phyloP scores from a whole-genome alignment of 1,140 invertebrate genomes.

The Nebria ingens region DNA sequence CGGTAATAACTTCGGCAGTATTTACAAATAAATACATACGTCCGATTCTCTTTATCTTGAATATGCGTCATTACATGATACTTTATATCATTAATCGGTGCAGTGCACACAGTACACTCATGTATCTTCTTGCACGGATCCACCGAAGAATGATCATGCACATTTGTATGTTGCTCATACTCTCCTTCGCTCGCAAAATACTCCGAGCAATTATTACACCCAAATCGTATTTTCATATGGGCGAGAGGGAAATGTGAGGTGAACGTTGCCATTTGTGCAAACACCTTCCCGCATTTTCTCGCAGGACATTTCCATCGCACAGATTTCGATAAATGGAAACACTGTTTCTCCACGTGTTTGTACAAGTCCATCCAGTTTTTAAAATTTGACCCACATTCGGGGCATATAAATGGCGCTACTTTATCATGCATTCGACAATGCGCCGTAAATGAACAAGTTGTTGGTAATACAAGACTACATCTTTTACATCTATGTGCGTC shows the following conservation, averaged over 20 bases:
- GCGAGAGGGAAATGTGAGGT: slow-evolving; percentile 33
- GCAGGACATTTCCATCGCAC: slow-evolving; percentile 35
- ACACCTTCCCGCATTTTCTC: slow-evolving; percentile 32
- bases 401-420: slow-evolving; percentile 37
- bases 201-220: slow-evolving; percentile 34
- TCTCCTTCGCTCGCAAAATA: slow-evolving; percentile 29
- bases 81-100: slow-evolving; percentile 12
- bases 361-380: slow-evolving; percentile 29
- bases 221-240: slow-evolving; percentile 36
- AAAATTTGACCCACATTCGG: slow-evolving; percentile 40
- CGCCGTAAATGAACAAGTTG: slow-evolving; percentile 35
- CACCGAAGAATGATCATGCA: slow-evolving; percentile 12
- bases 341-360: slow-evolving; percentile 38
- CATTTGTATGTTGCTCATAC: slow-evolving; percentile 23
- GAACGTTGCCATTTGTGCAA: slow-evolving; percentile 34
- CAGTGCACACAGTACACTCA: slow-evolving; percentile 22
- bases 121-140: slow-evolving; percentile 16
- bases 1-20: slow-evolving; percentile 26
- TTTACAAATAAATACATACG: slow-evolving; percentile 27
- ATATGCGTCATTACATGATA: slow-evolving; percentile 23
- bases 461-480: slow-evolving; percentile 38
- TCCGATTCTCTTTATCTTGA: slow-evolving; percentile 17
- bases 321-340: slow-evolving; percentile 39
- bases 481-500: slow-evolving; percentile 23
- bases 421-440: slow-evolving; percentile 38